A percentile compares a stretch with the other conserved stretches of the same genome.
Conservation (phyloP, 2,888 invertebrate genomes). For the Harpalus rubripes region DNA sequence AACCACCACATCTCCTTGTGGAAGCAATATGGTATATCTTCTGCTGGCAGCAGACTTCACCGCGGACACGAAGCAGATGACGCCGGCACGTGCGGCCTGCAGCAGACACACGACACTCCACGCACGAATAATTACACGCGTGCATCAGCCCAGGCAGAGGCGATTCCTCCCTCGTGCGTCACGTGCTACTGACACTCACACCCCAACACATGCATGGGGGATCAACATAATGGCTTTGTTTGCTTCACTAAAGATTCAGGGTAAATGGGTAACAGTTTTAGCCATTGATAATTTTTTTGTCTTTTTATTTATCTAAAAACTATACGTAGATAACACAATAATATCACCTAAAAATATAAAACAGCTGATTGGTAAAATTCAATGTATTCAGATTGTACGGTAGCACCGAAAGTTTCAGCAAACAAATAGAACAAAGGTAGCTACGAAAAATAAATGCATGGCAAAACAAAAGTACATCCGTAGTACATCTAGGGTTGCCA, state of each 20-base stretch:
- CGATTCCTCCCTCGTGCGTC: conserved; percentile 17
- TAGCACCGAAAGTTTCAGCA: too few relatives aligned
- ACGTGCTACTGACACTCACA: conserved; percentile 7
- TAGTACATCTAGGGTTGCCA: too few relatives aligned
- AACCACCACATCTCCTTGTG: too few relatives aligned
- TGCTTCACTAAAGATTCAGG: neutral
- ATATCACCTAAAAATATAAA: too few relatives aligned
- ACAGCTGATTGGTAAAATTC: too few relatives aligned
- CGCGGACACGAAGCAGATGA: conserved; percentile 47
- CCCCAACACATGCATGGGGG: conserved; percentile 18
- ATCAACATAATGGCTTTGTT: too few relatives aligned
- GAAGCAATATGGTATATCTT: neutral
- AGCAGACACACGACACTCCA: conserved; percentile 15
- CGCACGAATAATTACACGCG: conserved; percentile 39
- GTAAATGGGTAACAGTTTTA: neutral
- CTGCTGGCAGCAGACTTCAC: neutral
- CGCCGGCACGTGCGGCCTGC: conserved; percentile 26
- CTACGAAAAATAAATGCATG: too few relatives aligned
- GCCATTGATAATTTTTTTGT: neutral
- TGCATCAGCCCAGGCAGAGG: neutral
- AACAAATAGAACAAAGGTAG: too few relatives aligned
- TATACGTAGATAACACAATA: too few relatives aligned
- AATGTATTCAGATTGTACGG: too few relatives aligned
- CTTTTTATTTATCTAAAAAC: too few relatives aligned
- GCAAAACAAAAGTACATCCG: too few relatives aligned